Percentiles rank a stretch among this genome's conserved stretches.
Conservation (phyloP, 2,888 invertebrate species). For the Aradus depressus region DNA sequence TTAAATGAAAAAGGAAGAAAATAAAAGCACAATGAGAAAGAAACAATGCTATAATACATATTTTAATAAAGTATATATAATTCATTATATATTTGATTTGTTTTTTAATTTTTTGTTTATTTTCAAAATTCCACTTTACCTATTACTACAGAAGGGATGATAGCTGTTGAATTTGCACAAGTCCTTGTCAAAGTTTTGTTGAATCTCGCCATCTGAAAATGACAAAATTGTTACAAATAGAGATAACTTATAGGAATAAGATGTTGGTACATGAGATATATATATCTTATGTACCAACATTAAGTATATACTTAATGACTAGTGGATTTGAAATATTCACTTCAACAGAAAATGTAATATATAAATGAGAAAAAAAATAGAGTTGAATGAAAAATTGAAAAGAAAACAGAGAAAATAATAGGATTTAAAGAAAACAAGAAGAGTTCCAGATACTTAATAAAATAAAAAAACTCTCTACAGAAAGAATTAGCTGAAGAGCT, state of each 20-base stretch:
- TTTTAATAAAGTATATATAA: too few species aligned
- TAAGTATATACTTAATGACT: not conserved
- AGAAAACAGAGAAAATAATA: too few species aligned
- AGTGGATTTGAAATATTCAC: too few species aligned
- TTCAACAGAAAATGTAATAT: too few species aligned
- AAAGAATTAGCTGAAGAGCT: too few species aligned
- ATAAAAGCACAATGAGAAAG: not conserved
- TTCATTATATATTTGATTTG: too few species aligned
- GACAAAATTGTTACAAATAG: not conserved
- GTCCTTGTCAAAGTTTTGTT: conserved; percentile 1
- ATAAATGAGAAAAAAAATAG: too few species aligned
- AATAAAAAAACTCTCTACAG: too few species aligned
- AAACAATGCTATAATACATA: conserved; percentile 10
- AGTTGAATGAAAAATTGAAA: too few species aligned
- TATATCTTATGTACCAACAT: not conserved
- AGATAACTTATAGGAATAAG: not conserved
- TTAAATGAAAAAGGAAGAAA: not conserved
- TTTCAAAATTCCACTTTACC: conserved; percentile 5
- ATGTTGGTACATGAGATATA: too few species aligned
- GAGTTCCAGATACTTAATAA: too few species aligned
- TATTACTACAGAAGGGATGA: conserved; percentile 9
- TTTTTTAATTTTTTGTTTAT: not conserved
- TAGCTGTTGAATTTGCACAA: conserved; percentile 13
- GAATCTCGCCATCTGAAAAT: not conserved
- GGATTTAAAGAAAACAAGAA: too few species aligned